Evolutionary conservation across 2,888 invertebrate genomes (phyloP).

Genomic region (Scaptomyza cyrtandrae): DNA sequence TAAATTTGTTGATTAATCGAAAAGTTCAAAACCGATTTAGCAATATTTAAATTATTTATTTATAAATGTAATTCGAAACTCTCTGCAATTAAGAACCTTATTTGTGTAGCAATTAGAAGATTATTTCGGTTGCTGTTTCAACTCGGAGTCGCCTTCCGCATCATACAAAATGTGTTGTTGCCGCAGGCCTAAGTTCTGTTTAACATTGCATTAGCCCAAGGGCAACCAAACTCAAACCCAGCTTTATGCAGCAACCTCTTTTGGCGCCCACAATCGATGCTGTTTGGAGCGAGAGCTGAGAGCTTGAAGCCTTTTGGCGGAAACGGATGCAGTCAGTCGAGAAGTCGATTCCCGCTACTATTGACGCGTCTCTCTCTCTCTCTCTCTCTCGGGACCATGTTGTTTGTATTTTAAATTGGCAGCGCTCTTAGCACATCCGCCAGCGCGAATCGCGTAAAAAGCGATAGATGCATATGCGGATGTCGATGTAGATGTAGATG

Average conservation of each 20-base stretch:
- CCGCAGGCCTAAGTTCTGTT: slow-evolving; percentile 49
- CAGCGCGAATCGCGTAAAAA: slow-evolving; percentile 28
- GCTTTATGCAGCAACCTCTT: neutral
- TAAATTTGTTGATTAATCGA: slow-evolving; percentile 3
- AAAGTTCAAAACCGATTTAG: neutral
- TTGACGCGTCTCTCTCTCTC: slow-evolving; percentile 50
- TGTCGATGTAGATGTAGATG: slow-evolving; percentile 19
- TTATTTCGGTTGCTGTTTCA: slow-evolving; percentile 48
- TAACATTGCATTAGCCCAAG: slow-evolving; percentile 59
- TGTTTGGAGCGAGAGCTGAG: neutral
- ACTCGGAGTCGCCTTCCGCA: neutral
- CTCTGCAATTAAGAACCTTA: slow-evolving; percentile 4
- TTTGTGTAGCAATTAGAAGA: slow-evolving; percentile 35
- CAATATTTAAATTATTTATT: neutral
- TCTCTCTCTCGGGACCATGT: slow-evolving; percentile 60
- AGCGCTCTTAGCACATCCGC: slow-evolving; percentile 79
- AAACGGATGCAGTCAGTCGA: slow-evolving; percentile 75
- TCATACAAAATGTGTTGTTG: slow-evolving; percentile 21
- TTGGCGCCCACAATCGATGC: slow-evolving; percentile 17
- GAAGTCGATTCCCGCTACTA: slow-evolving; percentile 40
- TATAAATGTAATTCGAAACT: slow-evolving; percentile 9
- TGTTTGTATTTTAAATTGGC: slow-evolving; percentile 80
- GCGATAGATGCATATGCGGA: slow-evolving; percentile 24
- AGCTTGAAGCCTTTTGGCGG: slow-evolving; percentile 45
- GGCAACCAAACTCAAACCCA: slow-evolving; percentile 45